These are phyloP conservation scores for Andrena dorsata DNA, from an alignment of 2,888 invertebrate genomes.

Conservation along the genomic window DNA sequence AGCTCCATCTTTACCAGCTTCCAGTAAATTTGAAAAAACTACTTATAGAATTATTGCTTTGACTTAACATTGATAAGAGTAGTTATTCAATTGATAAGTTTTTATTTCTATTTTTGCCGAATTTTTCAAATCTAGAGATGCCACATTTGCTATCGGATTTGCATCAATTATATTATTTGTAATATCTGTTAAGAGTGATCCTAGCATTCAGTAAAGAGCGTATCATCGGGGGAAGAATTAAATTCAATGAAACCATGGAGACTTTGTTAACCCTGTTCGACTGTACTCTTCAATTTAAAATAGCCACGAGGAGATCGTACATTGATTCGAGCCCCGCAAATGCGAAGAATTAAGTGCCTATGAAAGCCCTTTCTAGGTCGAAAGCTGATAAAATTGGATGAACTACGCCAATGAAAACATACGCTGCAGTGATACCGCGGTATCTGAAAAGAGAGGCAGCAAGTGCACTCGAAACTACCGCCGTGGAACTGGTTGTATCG, in stretches of 20 bases:
- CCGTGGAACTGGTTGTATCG: not conserved
- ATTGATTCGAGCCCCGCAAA: conserved; percentile 17
- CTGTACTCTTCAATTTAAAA: not conserved
- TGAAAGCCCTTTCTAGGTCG: conserved; percentile 35
- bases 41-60: too few relatives aligned
- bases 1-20: too few relatives aligned
- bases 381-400: conserved; percentile 38
- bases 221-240: too few relatives aligned
- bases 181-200: too few relatives aligned
- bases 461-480: conserved; percentile 29
- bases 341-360: conserved; percentile 8
- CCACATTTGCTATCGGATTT: too few relatives aligned
- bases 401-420: conserved; percentile 36
- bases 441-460: not conserved
- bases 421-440: not conserved
- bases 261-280: not conserved
- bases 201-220: too few relatives aligned
- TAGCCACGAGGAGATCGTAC: not conserved
- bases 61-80: too few relatives aligned
- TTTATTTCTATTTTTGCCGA: too few relatives aligned
- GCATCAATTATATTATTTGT: too few relatives aligned
- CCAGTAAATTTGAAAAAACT: too few relatives aligned
- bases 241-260: not conserved
- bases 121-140: too few relatives aligned
- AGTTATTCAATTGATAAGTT: too few relatives aligned